phyloP scores from a whole-genome alignment of 2,888 invertebrate genomes.

The Lycocerus yunnanus region DNA sequence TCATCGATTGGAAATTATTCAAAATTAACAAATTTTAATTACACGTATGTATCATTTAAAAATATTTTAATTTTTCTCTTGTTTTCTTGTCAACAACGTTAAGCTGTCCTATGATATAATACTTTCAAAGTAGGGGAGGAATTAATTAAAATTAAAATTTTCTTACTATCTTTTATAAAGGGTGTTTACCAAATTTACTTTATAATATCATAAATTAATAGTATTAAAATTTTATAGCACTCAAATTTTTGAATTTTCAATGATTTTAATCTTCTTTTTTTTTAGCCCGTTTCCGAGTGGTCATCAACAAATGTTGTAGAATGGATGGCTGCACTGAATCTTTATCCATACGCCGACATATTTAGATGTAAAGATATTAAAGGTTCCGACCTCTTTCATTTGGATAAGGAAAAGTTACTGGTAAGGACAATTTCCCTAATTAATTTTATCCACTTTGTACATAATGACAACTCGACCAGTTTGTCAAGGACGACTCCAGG shows the following conservation, averaged over 20 bases:
- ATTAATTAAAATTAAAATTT: background rate
- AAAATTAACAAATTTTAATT: background rate
- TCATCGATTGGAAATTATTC: background rate
- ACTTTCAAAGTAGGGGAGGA: background rate
- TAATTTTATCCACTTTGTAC: background rate
- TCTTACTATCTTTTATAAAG: background rate
- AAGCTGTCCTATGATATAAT: background rate
- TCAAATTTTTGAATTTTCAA: background rate
- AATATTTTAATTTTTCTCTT: background rate
- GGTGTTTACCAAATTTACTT: background rate
- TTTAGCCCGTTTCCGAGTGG: constrained; percentile 72
- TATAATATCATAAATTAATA: background rate
- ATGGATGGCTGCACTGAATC: constrained; percentile 76
- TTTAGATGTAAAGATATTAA: constrained; percentile 73
- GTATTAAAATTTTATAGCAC: background rate
- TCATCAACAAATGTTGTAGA: constrained; percentile 70
- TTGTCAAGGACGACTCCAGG: background rate
- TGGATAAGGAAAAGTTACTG: constrained; percentile 70
- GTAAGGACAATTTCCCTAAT: constrained; percentile 55
- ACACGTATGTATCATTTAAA: too few relatives aligned
- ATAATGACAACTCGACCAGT: background rate
- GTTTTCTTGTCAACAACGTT: background rate
- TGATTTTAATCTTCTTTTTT: background rate
- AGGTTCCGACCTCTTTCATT: constrained; percentile 66
- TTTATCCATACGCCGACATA: constrained; percentile 72